Conservation (phyloP, 2,113 vertebrate genomes). For the Genyomyrus donnyi region DNA sequence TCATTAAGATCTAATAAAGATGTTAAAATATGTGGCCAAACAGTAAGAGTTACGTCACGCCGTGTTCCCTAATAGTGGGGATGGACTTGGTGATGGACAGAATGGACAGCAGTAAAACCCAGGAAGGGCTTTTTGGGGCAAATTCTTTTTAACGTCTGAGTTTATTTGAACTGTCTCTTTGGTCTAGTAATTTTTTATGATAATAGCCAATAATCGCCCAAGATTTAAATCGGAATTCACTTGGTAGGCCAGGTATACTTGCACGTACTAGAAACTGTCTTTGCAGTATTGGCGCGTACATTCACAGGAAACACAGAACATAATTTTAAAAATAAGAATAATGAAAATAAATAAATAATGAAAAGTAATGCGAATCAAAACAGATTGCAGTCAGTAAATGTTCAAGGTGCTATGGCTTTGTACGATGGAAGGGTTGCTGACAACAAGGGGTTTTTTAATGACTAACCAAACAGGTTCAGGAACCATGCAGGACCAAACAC, state of each 20-base stretch:
- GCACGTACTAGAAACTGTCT: too few relatives aligned
- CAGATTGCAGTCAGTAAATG: neutral
- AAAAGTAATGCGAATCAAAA: neutral
- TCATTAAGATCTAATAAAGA: neutral
- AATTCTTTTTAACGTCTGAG: neutral
- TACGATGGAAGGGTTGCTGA: neutral
- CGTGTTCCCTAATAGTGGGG: neutral
- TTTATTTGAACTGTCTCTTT: neutral
- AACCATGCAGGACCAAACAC: neutral
- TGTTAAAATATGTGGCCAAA: neutral
- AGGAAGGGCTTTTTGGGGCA: neutral
- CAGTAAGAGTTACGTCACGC: neutral
- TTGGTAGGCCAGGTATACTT: too few relatives aligned
- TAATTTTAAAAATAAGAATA: neutral
- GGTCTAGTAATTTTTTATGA: too few relatives aligned
- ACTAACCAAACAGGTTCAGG: neutral
- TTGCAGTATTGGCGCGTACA: neutral
- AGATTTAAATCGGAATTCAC: too few relatives aligned
- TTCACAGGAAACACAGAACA: neutral
- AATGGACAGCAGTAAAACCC: neutral
- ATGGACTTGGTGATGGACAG: neutral
- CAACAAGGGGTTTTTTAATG: neutral
- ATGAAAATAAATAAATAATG: neutral
- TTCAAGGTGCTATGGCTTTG: neutral
- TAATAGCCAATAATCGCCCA: too few relatives aligned